Percentiles rank a stretch among this genome's conserved stretches.
Evolutionary conservation across 2,113 vertebrate species (phyloP).

Genomic region (Myiopsitta monachus): DNA sequence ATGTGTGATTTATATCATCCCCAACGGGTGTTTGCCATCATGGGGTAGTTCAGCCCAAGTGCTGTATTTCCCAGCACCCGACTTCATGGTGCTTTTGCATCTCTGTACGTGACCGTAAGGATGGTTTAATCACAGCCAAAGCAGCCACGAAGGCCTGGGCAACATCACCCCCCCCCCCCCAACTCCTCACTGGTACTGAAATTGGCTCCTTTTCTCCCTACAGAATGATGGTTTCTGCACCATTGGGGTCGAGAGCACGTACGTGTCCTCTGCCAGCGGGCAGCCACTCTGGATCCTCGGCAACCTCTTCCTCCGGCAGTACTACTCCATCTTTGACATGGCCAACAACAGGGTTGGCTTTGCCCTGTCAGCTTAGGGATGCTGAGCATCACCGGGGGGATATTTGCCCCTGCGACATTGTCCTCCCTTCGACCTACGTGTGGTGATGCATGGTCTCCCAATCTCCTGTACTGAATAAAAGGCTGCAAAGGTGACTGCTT

Average conservation of each 20-base stretch:
- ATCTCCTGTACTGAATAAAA: no score
- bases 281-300: constrained; percentile 53
- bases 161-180: background rate
- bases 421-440: no score
- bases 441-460: no score
- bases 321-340: constrained; percentile 65
- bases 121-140: background rate
- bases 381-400: rapidly evolving
- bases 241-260: constrained; percentile 53
- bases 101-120: background rate
- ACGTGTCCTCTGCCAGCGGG: constrained; percentile 14
- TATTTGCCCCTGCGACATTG: background rate
- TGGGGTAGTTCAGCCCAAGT: background rate
- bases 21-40: rapidly evolving
- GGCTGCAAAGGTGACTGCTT: no score
- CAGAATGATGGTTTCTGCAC: constrained; percentile 38
- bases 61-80: rapidly evolving
- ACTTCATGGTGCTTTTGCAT: rapidly evolving
- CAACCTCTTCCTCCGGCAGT: constrained; percentile 53
- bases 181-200: background rate
- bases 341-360: constrained; percentile 67
- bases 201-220: background rate
- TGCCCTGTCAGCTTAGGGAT: constrained; percentile 18
- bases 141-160: background rate
- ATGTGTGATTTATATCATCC: background rate